phyloP scores from a whole-genome alignment of 2,113 vertebrate species.

The Salvator merianae region DNA sequence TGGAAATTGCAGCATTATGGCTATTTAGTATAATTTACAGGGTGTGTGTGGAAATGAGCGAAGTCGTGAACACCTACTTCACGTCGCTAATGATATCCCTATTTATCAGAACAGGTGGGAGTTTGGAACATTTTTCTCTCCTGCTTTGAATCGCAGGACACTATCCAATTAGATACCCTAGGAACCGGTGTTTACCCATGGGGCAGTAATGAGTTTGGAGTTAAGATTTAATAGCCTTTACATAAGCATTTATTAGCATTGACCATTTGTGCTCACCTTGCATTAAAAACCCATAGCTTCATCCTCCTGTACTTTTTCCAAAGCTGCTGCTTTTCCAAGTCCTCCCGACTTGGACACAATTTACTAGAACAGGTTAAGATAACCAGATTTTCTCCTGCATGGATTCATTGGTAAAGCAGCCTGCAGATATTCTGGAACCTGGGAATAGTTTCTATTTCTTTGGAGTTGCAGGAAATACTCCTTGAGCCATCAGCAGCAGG shows the following conservation, averaged over 20 bases:
- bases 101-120: slow-evolving; percentile 78
- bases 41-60: slow-evolving; percentile 64
- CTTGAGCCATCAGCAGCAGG: not conserved
- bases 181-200: slow-evolving; percentile 50
- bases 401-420: slow-evolving; percentile 31
- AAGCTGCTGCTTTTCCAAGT: slow-evolving; percentile 11
- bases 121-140: slow-evolving; percentile 70
- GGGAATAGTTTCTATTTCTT: not conserved
- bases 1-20: slow-evolving; percentile 99
- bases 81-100: slow-evolving; percentile 81
- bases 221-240: slow-evolving; percentile 71
- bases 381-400: slow-evolving; percentile 10
- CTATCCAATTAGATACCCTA: slow-evolving; percentile 67
- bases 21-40: slow-evolving; percentile 96
- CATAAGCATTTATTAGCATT: slow-evolving; percentile 61
- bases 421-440: slow-evolving; percentile 17
- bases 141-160: slow-evolving; percentile 58
- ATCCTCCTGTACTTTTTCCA: not conserved
- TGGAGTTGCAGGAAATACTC: not conserved
- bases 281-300: slow-evolving; percentile 55
- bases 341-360: slow-evolving; percentile 43
- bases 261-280: slow-evolving; percentile 50
- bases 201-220: slow-evolving; percentile 59
- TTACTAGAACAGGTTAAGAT: slow-evolving; percentile 38
- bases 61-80: slow-evolving; percentile 82